Evolutionary conservation across 2,888 invertebrate species (phyloP), one percentile per base, ranked within the genome.

Genomic region (Drosophila kanekoi): DNA sequence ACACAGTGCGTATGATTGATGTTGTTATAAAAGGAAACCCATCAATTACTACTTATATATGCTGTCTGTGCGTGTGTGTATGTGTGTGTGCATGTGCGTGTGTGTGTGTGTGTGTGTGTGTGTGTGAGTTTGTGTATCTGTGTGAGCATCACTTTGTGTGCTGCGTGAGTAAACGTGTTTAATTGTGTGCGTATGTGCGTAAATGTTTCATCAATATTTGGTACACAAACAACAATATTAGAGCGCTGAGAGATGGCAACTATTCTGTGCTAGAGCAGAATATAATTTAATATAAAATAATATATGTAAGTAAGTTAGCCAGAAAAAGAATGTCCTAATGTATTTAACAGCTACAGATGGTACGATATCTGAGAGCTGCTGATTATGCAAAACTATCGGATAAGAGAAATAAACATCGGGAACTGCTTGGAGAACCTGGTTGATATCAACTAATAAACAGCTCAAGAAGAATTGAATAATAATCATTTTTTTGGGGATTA

Each of bases 161-260:
- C 80, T 79, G 78, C 70, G 72, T 84, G 79, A 78, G 69, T 77
- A 87, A 89, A 84, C 66, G 79, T 77, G 80, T 89, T 89, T 84
- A 87, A 84, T 84, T 81, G 85, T 81, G 84, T 88, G 82, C 87
- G 79, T 77, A 79, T 85, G 79, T 80, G 80, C 78, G 82, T 82
- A 85, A 88, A 83, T 86, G 79, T 86, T 88, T 78, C 87, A 86
- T 84, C 89, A 87, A 85, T 84, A 88, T 88, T 88, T 85, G 78
- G 79, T 66, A 51, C 81, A 59, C 70, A 79, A 79, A 81, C 84
- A 85, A 68, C 69, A 78, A 58, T 54, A 61, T 28, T 28, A 51
- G 59, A 58, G 16, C 44, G 51, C 47, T 9, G 37, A 68, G 76
- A 63, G 74, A 63, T 79, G 79, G 69, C 57, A 79, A 68, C 69